Conservation (phyloP, 2,888 invertebrate genomes). For the Drosophila glabriapex region DNA sequence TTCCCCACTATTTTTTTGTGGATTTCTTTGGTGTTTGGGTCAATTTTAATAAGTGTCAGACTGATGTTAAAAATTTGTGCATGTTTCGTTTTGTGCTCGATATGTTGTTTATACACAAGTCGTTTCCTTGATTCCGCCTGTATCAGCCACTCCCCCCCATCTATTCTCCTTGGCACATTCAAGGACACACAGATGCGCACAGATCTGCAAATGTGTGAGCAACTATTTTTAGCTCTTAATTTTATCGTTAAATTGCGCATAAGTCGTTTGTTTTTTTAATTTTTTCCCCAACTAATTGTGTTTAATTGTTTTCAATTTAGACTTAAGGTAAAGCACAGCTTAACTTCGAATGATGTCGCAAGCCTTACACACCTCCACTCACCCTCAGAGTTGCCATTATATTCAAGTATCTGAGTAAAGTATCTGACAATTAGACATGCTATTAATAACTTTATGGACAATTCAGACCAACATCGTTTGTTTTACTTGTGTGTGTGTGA, state of each 20-base stretch:
- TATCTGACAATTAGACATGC: slow-evolving; percentile 52
- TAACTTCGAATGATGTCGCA: slow-evolving; percentile 31
- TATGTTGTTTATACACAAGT: no score
- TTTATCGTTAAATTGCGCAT: slow-evolving; percentile 63
- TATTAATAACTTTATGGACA: slow-evolving; percentile 66
- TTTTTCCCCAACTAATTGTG: slow-evolving; percentile 61
- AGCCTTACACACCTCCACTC: slow-evolving; percentile 7
- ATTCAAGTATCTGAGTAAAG: slow-evolving; percentile 2
- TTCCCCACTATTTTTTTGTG: neutral
- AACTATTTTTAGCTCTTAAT: slow-evolving; percentile 60
- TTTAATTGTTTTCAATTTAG: slow-evolving; percentile 73
- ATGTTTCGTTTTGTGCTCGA: no score
- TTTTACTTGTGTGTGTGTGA: slow-evolving; percentile 42
- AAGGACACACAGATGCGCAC: no score
- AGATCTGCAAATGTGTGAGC: neutral
- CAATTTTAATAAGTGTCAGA: slow-evolving; percentile 27
- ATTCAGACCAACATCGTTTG: slow-evolving; percentile 38
- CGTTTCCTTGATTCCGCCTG: no score
- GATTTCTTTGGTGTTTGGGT: slow-evolving; percentile 10
- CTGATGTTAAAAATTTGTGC: neutral
- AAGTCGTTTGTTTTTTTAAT: slow-evolving; percentile 18
- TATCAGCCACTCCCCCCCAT: no score
- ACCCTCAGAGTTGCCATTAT: slow-evolving; percentile 8
- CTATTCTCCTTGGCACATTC: no score
- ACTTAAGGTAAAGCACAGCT: slow-evolving; percentile 48